phyloP scores from a whole-genome alignment of 1,140 invertebrate species.

The Leptoteleia sp. region DNA sequence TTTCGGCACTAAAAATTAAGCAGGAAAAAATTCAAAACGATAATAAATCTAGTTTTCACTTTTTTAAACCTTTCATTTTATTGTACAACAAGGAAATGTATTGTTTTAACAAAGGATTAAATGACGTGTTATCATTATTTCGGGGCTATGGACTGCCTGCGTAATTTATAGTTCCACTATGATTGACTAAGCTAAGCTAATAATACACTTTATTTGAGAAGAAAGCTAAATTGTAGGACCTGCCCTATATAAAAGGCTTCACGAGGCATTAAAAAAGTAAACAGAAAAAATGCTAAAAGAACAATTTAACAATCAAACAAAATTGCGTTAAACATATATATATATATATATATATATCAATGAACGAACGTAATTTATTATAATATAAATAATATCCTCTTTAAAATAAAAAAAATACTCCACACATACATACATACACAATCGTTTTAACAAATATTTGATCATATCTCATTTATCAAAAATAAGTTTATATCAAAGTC shows the following conservation, averaged over 20 bases:
- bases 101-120: slow-evolving; percentile 78
- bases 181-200: slow-evolving; percentile 76
- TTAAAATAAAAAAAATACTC: slow-evolving; percentile 26
- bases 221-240: slow-evolving; percentile 74
- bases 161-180: slow-evolving; percentile 74
- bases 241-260: slow-evolving; percentile 77
- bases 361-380: slow-evolving; percentile 25
- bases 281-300: slow-evolving; percentile 27
- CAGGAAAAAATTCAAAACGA: slow-evolving; percentile 73
- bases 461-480: slow-evolving; percentile 64
- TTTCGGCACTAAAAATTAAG: slow-evolving; percentile 50
- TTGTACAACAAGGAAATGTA: slow-evolving; percentile 79
- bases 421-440: slow-evolving; percentile 57
- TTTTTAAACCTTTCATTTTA: slow-evolving; percentile 78
- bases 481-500: slow-evolving; percentile 63
- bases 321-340: slow-evolving; percentile 69
- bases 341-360: slow-evolving; percentile 40
- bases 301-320: slow-evolving; percentile 68
- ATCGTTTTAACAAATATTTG: slow-evolving; percentile 49
- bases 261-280: slow-evolving; percentile 67
- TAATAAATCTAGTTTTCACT: slow-evolving; percentile 52
- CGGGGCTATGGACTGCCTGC: slow-evolving; percentile 73
- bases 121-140: slow-evolving; percentile 74
- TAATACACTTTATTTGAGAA: slow-evolving; percentile 76
- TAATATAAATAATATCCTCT: slow-evolving; percentile 45